phyloP scores from a whole-genome alignment of 2,888 invertebrate genomes.

The Chrysolina americana region DNA sequence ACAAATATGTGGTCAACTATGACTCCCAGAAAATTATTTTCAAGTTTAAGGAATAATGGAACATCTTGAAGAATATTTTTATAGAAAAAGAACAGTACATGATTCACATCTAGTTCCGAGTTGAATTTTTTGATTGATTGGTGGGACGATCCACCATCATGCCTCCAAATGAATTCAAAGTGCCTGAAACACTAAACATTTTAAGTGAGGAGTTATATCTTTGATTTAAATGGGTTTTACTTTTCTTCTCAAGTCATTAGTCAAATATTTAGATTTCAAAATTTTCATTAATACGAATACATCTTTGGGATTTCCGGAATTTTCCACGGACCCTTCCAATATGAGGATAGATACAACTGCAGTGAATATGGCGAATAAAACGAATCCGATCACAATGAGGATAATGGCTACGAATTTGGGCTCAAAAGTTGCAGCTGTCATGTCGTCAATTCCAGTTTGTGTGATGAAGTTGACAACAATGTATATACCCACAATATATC shows the following conservation, averaged over 20 bases:
- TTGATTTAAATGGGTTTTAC: slow-evolving; percentile 11
- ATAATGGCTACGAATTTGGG: slow-evolving; percentile 29
- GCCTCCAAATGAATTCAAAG: slow-evolving; percentile 37
- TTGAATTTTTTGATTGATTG: slow-evolving; percentile 4
- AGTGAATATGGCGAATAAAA: slow-evolving; percentile 34
- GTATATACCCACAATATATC: slow-evolving; percentile 35
- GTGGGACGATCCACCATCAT: not conserved
- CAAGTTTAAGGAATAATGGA: slow-evolving; percentile 37
- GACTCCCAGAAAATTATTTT: slow-evolving; percentile 32
- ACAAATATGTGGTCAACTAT: slow-evolving; percentile 35
- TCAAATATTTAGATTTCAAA: slow-evolving; percentile 30
- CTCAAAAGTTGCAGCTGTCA: slow-evolving; percentile 18
- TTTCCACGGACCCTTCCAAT: slow-evolving; percentile 31
- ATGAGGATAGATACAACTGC: slow-evolving; percentile 28
- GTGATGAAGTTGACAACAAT: slow-evolving; percentile 39
- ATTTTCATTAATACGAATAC: slow-evolving; percentile 31
- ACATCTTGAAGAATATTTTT: slow-evolving; percentile 30
- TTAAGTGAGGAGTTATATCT: not conserved
- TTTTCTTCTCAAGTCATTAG: slow-evolving; percentile 26
- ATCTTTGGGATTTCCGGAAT: slow-evolving; percentile 30
- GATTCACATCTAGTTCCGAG: slow-evolving; percentile 8
- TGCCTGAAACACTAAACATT: slow-evolving; percentile 39
- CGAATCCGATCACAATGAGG: slow-evolving; percentile 36
- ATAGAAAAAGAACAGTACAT: slow-evolving; percentile 34
- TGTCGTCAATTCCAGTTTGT: slow-evolving; percentile 36